Evolutionary conservation across 2,113 vertebrate species (phyloP).

Genomic region (Chunga burmeisteri): DNA sequence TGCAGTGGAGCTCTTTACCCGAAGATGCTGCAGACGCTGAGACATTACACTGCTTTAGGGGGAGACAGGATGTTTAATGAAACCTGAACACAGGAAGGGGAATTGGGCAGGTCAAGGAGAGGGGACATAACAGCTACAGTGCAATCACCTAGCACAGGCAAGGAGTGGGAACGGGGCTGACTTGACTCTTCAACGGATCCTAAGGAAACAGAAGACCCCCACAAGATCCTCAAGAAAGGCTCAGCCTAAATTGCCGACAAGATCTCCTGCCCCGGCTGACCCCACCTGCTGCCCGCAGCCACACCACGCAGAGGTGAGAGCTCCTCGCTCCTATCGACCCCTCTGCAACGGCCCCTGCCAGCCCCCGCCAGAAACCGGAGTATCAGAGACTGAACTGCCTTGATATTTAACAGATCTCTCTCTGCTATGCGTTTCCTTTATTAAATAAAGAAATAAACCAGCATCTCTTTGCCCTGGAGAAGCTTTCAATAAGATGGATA

Average conservation of each 20-base stretch:
- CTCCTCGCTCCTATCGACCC: not conserved
- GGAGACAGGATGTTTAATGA: not conserved
- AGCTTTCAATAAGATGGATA: conserved; percentile 70
- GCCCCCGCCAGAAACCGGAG: not conserved
- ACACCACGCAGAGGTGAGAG: fast-evolving
- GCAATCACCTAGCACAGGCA: not conserved
- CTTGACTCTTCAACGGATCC: not conserved
- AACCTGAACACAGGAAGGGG: fast-evolving
- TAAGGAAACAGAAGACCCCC: not conserved
- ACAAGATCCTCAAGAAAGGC: not conserved
- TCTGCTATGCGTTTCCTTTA: not conserved
- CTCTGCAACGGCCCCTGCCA: not conserved
- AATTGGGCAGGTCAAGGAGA: not conserved
- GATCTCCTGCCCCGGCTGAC: not conserved
- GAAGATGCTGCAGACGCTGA: not conserved
- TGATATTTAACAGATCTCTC: not conserved
- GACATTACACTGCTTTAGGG: not conserved
- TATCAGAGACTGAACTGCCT: not conserved
- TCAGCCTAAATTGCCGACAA: not conserved
- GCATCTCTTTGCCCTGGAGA: conserved; percentile 63
- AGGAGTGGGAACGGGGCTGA: not conserved
- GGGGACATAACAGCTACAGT: not conserved
- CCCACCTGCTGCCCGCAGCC: not conserved
- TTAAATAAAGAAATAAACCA: conserved; percentile 57
- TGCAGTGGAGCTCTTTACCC: not conserved